Base-by-base conservation (phyloP, 2,888 invertebrate genomes). In the Brenthis ino region DNA sequence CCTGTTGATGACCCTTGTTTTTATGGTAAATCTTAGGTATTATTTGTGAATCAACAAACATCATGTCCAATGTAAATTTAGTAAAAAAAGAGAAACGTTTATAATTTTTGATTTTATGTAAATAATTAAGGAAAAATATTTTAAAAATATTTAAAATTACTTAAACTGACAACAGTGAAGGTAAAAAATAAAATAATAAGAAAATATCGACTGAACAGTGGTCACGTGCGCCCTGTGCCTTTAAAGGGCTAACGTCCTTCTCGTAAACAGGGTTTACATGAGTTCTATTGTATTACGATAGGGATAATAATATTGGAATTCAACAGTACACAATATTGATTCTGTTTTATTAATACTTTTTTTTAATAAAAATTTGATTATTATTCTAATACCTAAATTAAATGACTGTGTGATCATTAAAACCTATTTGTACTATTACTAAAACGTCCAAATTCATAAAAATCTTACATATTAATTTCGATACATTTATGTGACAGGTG, bases 211-310 rank as follows among this genome's bases (percentile, higher is more conserved):
- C n/a, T 60, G 48, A 48, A 28, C n/a, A 28, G 28, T 60, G 60
- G 28, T 28, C 33, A 60, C 33, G 50, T 50, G 28, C 50, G 50
- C 28, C 28, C 28, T 28, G 50, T 50, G 28, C 60, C 50, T 28
- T 48, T 50, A 50, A 64, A 47, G 51, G 24, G 50, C 57, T 50
- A 60, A 67, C 53, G 54, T 65, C 55, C 54, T 28, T 3, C 6
- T 60, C 50, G 60, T 50, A 60, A 60, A 60, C 28, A 60, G 33
- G 60, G 60, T 33, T 60, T 50, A 50, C 50, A 28, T 28, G n/a
- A 60, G 60, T 33, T 12, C 50, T 50, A 60, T 28, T 60, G 50
- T 50, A 28, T 60, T 60, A 60, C 60, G 50, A 60, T 60, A n/a
- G 16, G 28, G 60, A 28, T 50, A 60, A 60, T 48, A 50, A 50